Evolutionary conservation across 2,888 invertebrate species (phyloP), one percentile per base, ranked within the genome.

Genomic region (Andrena trimmerana): DNA sequence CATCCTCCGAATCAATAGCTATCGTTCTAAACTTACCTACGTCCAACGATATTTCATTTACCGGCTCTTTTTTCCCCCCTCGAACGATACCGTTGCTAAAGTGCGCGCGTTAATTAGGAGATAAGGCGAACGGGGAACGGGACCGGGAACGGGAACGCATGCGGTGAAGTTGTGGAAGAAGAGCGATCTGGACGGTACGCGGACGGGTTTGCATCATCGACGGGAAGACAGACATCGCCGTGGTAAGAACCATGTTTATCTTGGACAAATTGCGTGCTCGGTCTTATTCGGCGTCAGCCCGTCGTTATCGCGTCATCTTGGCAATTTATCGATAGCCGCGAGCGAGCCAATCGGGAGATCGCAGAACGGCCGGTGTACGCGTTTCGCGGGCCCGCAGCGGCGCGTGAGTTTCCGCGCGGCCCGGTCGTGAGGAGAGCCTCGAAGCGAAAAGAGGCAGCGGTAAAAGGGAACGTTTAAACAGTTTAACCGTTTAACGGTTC

Each of bases 241-340:
- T 52, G 33, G 54, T 33, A 71, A 78, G 75, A 72, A 79, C 71
- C 79, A 60, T 66, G 68, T 66, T 81, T 81, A 78, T 87, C 71
- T 78, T 24, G 50, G 79, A 76, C 80, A 75, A 82, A 80, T 83
- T 87, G 85, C 80, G 83, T 52, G 71, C 73, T 83, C 83, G 75
- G 75, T 80, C 76, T 80, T 57, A 76, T 71, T 71, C 83, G 74
- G 75, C 83, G 60, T 81, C 78, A 67, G 73, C 73, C 85, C 75
- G 76, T 81, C 80, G 83, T 87, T 87, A 83, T 80, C 85, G 67
- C 71, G 73, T 87, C 85, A 85, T 85, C 87, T 81, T 69, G 63
- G 62, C 69, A 82, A 88, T 87, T 88, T 88, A 86, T 87, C 88
- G 78, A 75, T 72, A 72, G 77, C 65, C 68, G 63, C 70, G 67